Base-by-base conservation (phyloP, 2,797 vertebrate species). In the Rhinoraja longicauda region DNA sequence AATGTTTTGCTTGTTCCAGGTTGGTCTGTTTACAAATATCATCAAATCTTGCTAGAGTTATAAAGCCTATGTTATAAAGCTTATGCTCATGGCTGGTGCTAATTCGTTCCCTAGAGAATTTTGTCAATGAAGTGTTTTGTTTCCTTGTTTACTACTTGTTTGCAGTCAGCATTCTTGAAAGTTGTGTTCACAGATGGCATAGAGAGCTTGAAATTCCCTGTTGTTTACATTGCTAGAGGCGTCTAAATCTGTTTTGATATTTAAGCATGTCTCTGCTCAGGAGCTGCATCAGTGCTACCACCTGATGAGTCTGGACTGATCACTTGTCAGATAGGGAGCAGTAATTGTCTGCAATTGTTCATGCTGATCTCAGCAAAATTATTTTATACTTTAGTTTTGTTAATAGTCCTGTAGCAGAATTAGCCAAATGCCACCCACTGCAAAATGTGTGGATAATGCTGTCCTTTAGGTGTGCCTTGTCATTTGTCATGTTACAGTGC, bases 181-280 rank as follows among this genome's bases (percentile, higher is more conserved):
- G 32, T 45, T 90, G 62, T 90, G 32, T 2, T 72, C 36, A 12
- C 90, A 91, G 70, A 91, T 73, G 70, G 67, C 53, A 70, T 32
- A 39, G 0, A 45, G 64, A 70, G 64, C 70, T 91, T 29, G 67
- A 91, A 91, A 91, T 91, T 91, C 90, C 90, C 90, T 4, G 72
- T 73, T 91, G 70, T 53, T 91, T 91, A 91, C 39, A 29, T 73
- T 90, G 67, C 90, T 53, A 10, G 90, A 73, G 90, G 70, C 70
- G 73, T 91, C 12, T 13, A 29, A 73, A 26, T 73, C 36, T 91
- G 67, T 91, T 53, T 72, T 73, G 90, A 29, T 36, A 73, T 73
- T 72, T 53, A 53, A 70, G n/a, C 32, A 73, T 9, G 36, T 72
- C 21, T 32, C 39, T 91, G 62, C 36, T 72, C 9, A 21, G 57